Evolutionary conservation across 1,140 invertebrate genomes (phyloP).

Genomic region (Druon quercuslanigerum): DNA sequence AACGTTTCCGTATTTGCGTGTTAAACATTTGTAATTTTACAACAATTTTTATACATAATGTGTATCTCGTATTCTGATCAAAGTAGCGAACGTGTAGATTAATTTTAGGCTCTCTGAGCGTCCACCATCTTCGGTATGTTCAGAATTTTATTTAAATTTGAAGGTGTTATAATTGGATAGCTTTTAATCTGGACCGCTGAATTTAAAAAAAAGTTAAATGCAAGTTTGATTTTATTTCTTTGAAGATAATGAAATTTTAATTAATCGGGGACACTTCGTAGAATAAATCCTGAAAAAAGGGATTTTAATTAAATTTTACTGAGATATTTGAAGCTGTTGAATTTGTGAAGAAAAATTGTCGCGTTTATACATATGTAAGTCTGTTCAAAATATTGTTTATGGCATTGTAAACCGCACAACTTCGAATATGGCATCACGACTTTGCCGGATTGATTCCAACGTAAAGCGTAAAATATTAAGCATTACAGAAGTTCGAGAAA

Average conservation of each 20-base stretch:
- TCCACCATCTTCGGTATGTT: neutral
- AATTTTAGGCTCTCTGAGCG: neutral
- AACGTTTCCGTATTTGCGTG: constrained; percentile 7
- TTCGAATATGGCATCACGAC: constrained; percentile 5
- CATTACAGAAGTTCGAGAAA: constrained; percentile 24
- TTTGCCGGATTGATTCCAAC: constrained; percentile 9
- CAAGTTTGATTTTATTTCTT: no score
- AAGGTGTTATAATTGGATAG: neutral
- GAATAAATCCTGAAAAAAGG: neutral
- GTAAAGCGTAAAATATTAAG: constrained; percentile 3
- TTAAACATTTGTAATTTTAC: constrained; percentile 29
- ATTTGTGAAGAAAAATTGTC: neutral
- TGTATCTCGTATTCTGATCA: constrained; percentile 22
- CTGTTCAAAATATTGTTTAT: constrained; percentile 18
- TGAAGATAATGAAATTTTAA: neutral
- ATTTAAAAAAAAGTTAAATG: no score
- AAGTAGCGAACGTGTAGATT: neutral
- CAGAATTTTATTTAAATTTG: neutral
- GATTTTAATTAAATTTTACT: neutral
- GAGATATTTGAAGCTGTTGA: neutral
- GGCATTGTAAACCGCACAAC: constrained; percentile 27
- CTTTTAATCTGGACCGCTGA: no score
- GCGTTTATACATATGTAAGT: neutral
- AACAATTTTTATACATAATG: constrained; percentile 31
- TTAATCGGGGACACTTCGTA: no score